A percentile compares a stretch with the other conserved stretches of the same genome.
Conservation (phyloP, 2,113 vertebrate genomes). For the Myotis lucifugus region DNA sequence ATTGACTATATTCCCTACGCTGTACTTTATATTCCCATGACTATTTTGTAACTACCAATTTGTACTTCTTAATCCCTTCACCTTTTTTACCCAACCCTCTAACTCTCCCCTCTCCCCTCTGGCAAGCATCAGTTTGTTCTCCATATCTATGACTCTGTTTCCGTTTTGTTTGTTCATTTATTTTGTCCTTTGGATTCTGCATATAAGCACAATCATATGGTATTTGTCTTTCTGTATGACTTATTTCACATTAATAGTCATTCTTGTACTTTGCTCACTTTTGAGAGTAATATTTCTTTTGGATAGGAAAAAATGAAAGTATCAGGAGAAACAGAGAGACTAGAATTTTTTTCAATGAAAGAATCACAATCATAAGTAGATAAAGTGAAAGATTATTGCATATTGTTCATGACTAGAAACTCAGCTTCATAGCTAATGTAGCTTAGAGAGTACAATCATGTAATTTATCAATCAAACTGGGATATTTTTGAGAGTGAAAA, state of each 20-base stretch:
- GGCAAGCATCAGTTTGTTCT: background rate
- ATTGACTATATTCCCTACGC: background rate
- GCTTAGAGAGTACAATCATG: background rate
- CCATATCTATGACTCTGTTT: background rate
- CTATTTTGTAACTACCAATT: background rate
- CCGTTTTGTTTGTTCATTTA: background rate
- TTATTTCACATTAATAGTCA: background rate
- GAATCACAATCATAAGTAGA: background rate
- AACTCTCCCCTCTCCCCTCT: background rate
- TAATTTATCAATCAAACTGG: slow-evolving; percentile 4
- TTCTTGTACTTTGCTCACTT: slow-evolving; percentile 12
- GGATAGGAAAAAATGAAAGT: background rate
- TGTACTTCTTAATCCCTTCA: background rate
- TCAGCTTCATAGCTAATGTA: background rate
- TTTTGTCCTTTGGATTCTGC: background rate
- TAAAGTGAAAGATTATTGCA: background rate
- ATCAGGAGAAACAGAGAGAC: background rate
- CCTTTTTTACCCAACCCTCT: background rate
- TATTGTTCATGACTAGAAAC: background rate
- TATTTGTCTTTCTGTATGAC: background rate
- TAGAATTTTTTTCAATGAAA: slow-evolving; percentile 29
- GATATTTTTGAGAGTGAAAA: slow-evolving; percentile 4
- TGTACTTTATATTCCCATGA: background rate
- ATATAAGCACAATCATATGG: background rate
- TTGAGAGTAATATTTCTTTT: background rate